These are phyloP conservation scores for Climacteris rufus DNA, from an alignment of 2,113 vertebrate species.

Conservation along the genomic window DNA sequence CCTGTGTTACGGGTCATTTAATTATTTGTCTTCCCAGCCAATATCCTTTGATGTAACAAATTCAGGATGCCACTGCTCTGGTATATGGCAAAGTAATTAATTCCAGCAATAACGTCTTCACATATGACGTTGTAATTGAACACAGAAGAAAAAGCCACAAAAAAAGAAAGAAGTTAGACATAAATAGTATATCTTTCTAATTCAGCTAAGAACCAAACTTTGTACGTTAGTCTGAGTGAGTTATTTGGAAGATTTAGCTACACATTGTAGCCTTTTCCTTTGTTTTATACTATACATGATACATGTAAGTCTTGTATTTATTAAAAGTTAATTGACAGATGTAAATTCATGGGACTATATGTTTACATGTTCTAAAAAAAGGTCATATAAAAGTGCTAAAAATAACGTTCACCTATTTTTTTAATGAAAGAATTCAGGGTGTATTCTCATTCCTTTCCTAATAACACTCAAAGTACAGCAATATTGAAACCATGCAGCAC, in stretches of 20 bases:
- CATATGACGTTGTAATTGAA: not conserved
- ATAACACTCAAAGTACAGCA: not conserved
- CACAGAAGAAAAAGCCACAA: not conserved
- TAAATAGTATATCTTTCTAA: not conserved
- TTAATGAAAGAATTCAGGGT: not conserved
- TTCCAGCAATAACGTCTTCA: not conserved
- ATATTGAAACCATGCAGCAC: not conserved
- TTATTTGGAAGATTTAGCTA: not conserved
- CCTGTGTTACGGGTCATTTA: conserved; percentile 48
- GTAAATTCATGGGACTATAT: not conserved
- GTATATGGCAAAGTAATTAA: conserved; percentile 5
- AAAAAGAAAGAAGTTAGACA: not conserved
- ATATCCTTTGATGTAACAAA: conserved; percentile 55
- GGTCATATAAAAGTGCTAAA: not conserved
- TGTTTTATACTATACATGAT: not conserved
- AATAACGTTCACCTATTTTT: not conserved
- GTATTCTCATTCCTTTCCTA: not conserved
- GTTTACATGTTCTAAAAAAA: not conserved
- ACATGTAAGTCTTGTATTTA: not conserved
- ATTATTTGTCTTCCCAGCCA: conserved; percentile 40
- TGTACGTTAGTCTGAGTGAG: not conserved
- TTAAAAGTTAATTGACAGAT: not conserved
- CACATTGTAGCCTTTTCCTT: not conserved
- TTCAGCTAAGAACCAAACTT: not conserved
- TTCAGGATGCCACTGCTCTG: not conserved